Evolutionary conservation across 2,888 invertebrate genomes (phyloP).

Genomic region (Lepidochrysops patricia): DNA sequence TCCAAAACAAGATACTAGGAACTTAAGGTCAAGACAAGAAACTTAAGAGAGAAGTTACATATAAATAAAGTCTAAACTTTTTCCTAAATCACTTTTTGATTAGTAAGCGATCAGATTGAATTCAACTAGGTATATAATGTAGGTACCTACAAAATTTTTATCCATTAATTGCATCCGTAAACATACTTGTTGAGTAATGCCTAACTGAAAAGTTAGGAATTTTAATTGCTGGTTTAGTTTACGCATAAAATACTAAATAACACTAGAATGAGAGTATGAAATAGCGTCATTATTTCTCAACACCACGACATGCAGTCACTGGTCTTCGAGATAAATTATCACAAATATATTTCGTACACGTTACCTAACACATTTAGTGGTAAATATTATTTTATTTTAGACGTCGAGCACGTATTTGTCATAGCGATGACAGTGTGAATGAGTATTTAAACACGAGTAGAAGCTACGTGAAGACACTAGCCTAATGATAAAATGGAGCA

Average conservation of each 20-base stretch:
- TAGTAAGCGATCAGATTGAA: no score
- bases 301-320: not conserved
- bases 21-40: no score
- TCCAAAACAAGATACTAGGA: no score
- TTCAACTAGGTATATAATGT: no score
- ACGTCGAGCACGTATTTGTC: constrained; percentile 10
- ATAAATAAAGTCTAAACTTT: no score
- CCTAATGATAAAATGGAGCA: not conserved
- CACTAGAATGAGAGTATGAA: not conserved
- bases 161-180: no score
- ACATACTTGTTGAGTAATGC: no score
- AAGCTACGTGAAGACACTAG: not conserved
- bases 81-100: no score
- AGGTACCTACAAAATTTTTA: no score
- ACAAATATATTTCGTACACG: not conserved
- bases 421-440: constrained; percentile 10
- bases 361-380: constrained; percentile 7
- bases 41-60: no score
- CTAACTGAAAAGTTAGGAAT: not conserved
- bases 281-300: not conserved
- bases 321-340: not conserved
- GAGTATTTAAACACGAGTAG: not conserved
- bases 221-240: not conserved
- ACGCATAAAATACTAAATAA: not conserved
- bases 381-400: constrained; percentile 5